These are phyloP conservation scores for Carassius carassius DNA, from an alignment of 2,113 vertebrate genomes.

Conservation along the genomic window DNA sequence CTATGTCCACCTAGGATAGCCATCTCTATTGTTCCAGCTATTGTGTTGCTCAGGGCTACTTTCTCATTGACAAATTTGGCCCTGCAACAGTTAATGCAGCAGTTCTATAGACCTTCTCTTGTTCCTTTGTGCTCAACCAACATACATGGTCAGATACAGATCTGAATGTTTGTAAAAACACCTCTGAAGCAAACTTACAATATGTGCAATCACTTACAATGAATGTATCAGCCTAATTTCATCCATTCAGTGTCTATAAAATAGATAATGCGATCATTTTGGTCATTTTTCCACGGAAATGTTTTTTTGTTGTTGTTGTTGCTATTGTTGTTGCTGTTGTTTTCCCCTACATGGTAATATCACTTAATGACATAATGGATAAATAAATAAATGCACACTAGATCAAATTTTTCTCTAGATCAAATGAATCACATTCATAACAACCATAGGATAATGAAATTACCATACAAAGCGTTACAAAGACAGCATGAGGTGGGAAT, in stretches of 20 bases:
- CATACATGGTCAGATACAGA: background rate
- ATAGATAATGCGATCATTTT: background rate
- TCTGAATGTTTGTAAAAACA: slow-evolving; percentile 12
- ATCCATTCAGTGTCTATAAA: background rate
- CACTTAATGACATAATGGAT: background rate
- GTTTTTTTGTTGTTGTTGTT: background rate
- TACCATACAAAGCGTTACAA: slow-evolving; percentile 60
- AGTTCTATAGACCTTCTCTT: slow-evolving; percentile 2
- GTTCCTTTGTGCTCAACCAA: slow-evolving; percentile 25
- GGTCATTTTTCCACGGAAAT: background rate
- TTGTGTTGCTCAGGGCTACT: slow-evolving; percentile 69
- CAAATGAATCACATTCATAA: slow-evolving; percentile 66
- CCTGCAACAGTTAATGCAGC: slow-evolving; percentile 46
- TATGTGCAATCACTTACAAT: background rate
- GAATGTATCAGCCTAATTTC: background rate
- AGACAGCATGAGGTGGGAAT: slow-evolving; percentile 56
- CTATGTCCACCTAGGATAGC: slow-evolving; percentile 70
- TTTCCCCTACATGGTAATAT: too few relatives aligned
- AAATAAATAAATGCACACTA: background rate
- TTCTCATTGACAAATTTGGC: slow-evolving; percentile 64
- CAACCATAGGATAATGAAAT: slow-evolving; percentile 65
- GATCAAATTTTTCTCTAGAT: background rate
- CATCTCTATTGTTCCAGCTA: slow-evolving; percentile 73
- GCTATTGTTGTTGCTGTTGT: background rate
- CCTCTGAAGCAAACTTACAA: background rate